These are phyloP conservation scores for Remorina albescens DNA, from an alignment of 2,797 vertebrate genomes.

Conservation along the genomic window DNA sequence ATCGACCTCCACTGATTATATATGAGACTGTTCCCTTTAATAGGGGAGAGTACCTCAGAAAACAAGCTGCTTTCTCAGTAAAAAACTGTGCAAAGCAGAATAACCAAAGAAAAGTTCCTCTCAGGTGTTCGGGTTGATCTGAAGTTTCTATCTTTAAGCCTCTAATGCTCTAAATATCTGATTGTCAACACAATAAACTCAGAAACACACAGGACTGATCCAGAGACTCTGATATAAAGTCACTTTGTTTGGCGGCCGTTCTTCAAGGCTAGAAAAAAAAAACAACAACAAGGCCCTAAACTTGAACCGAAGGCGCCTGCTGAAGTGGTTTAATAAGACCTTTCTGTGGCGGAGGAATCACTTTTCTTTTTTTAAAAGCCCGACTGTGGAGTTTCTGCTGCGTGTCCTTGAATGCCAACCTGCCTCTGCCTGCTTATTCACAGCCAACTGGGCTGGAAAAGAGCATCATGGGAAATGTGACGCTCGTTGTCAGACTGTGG, in stretches of 20 bases:
- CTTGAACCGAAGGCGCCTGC: not conserved
- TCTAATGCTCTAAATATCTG: too few species aligned
- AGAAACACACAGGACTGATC: too few species aligned
- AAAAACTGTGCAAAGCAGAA: too few species aligned
- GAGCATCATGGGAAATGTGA: conserved; percentile 35
- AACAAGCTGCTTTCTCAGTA: too few species aligned
- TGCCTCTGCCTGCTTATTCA: conserved; percentile 42
- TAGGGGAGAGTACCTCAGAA: too few species aligned
- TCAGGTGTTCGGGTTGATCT: too few species aligned
- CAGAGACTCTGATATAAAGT: not conserved
- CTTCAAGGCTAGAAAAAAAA: not conserved
- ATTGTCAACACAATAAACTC: too few species aligned
- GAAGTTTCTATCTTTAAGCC: too few species aligned
- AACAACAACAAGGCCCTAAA: not conserved
- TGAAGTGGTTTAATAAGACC: conserved; percentile 23
- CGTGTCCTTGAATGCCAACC: conserved; percentile 56
- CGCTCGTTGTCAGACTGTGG: conserved; percentile 1
- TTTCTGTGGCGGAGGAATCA: conserved; percentile 2
- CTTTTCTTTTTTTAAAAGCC: conserved; percentile 5
- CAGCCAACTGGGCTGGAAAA: conserved; percentile 12
- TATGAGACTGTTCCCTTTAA: too few species aligned
- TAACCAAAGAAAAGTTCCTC: too few species aligned
- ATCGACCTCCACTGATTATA: too few species aligned
- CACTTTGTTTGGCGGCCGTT: not conserved
- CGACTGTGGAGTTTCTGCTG: conserved; percentile 8